Evolutionary conservation across 2,888 invertebrate genomes (phyloP).

Genomic region (Drosophila putrida): DNA sequence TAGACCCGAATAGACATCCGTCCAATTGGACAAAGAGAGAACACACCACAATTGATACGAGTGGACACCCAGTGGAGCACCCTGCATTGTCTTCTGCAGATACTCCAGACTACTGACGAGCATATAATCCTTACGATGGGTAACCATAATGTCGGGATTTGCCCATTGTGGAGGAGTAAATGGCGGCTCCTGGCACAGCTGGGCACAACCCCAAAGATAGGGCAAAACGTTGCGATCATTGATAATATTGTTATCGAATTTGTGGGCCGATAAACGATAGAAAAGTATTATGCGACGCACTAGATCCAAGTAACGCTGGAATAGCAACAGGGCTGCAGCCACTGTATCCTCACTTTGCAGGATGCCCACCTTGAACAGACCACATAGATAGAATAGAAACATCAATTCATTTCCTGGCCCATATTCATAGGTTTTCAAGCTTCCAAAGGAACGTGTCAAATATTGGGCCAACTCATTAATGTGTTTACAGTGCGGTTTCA

Average conservation of each 20-base stretch:
- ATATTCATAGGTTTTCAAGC: slow-evolving; percentile 97
- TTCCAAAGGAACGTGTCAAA: slow-evolving; percentile 96
- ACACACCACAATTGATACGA: slow-evolving; percentile 99
- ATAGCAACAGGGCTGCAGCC: slow-evolving; percentile 88
- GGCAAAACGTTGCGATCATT: slow-evolving; percentile 99
- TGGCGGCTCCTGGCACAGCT: slow-evolving; percentile 92
- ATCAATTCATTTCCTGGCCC: slow-evolving; percentile 99
- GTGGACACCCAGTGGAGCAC: slow-evolving; percentile 96
- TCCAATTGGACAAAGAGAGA: slow-evolving; percentile 96
- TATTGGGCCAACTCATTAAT: slow-evolving; percentile 94
- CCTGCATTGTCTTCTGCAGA: slow-evolving; percentile 93
- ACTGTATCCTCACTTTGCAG: slow-evolving; percentile 91
- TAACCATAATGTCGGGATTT: slow-evolving; percentile 89
- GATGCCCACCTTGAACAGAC: slow-evolving; percentile 94
- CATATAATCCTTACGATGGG: slow-evolving; percentile 92
- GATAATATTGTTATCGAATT: slow-evolving; percentile 98
- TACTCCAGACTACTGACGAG: slow-evolving; percentile 96
- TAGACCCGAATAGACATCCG: slow-evolving; percentile 97
- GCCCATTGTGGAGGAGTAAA: slow-evolving; percentile 94
- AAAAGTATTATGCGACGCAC: slow-evolving; percentile 93
- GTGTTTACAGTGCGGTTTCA: slow-evolving; percentile 87
- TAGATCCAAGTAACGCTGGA: slow-evolving; percentile 91
- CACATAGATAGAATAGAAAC: slow-evolving; percentile 97
- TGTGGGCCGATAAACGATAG: slow-evolving; percentile 99
- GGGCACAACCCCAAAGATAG: slow-evolving; percentile 99